phyloP scores from a whole-genome alignment of 2,113 vertebrate species.

The Halichoerus grypus region DNA sequence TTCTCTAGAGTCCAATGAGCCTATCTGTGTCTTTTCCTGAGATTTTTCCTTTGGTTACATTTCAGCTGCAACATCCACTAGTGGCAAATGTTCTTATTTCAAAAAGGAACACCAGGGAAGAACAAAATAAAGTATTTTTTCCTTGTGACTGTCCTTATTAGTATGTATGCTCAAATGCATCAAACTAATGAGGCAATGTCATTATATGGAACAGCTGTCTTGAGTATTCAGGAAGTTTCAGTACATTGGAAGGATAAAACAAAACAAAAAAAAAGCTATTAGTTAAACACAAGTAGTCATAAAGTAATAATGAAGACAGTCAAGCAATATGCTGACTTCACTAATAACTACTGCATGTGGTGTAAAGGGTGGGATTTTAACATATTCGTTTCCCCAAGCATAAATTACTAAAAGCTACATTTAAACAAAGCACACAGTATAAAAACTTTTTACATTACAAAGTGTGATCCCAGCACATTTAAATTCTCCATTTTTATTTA shows the following conservation, averaged over 20 bases:
- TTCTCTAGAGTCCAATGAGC: constrained; percentile 52
- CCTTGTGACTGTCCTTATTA: constrained; percentile 70
- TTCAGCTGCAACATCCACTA: neutral
- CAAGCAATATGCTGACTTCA: constrained; percentile 71
- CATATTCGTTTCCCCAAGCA: neutral
- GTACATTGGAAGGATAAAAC: constrained; percentile 49
- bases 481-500: constrained; percentile 64
- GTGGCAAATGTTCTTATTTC: constrained; percentile 28
- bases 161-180: constrained; percentile 72
- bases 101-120: constrained; percentile 52
- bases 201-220: constrained; percentile 68
- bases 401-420: constrained; percentile 41
- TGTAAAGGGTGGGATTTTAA: constrained; percentile 27
- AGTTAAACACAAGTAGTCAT: constrained; percentile 79
- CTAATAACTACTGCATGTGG: constrained; percentile 47
- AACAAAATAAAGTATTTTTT: constrained; percentile 61
- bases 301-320: constrained; percentile 67
- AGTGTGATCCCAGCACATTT: constrained; percentile 14
- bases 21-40: constrained; percentile 43
- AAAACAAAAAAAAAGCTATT: constrained; percentile 62
- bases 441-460: neutral
- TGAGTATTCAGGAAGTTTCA: constrained; percentile 63
- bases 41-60: constrained; percentile 46
- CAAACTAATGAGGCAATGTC: constrained; percentile 77
- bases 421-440: neutral